These are phyloP conservation scores for Hippopotamus amphibius DNA, from an alignment of 2,113 vertebrate species.

Conservation along the genomic window DNA sequence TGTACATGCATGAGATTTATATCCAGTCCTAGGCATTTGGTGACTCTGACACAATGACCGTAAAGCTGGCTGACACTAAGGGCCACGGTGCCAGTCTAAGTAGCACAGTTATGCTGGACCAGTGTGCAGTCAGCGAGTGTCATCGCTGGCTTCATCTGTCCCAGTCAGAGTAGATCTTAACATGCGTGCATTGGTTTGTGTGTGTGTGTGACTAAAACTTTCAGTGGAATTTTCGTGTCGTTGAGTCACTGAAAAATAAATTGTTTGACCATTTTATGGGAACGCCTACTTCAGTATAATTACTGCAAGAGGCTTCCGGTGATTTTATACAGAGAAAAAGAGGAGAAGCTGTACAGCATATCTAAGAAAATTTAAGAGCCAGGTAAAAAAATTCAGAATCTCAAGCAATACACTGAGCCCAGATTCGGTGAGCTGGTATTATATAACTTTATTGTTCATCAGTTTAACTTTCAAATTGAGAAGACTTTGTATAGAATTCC, in stretches of 20 bases:
- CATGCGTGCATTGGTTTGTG: background rate
- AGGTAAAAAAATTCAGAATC: background rate
- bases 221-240: conserved; percentile 1
- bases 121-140: background rate
- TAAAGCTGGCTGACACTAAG: background rate
- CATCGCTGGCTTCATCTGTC: background rate
- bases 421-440: background rate
- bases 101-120: background rate
- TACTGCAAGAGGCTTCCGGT: background rate
- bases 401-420: background rate
- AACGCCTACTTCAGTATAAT: background rate
- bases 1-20: background rate
- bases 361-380: conserved; percentile 10
- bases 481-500: background rate
- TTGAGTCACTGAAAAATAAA: conserved; percentile 5
- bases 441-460: conserved; percentile 4
- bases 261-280: background rate
- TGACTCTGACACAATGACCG: background rate
- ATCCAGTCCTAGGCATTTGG: background rate
- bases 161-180: background rate
- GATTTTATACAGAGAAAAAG: background rate
- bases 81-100: background rate
- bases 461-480: conserved; percentile 25
- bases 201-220: background rate
- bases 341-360: background rate